Base-by-base conservation (phyloP, 2,888 invertebrate species). In the Noctua janthina region DNA sequence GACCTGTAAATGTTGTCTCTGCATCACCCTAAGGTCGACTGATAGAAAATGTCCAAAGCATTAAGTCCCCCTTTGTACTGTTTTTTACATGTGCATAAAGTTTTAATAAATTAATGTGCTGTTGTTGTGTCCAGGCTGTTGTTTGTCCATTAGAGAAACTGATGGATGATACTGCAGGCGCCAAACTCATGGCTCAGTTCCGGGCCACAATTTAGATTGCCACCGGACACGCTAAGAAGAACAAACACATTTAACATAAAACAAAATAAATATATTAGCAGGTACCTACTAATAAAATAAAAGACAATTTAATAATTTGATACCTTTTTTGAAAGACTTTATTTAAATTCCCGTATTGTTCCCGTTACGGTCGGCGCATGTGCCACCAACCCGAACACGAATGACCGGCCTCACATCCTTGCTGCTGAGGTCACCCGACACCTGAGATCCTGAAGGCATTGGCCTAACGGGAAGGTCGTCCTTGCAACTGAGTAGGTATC, bases 391-490 rank as follows among this genome's bases (percentile, higher is more conserved):
- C 89, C 75, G 90, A 93, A 91, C 92, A 78, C 43, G 75, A 82
- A 75, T 83, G 81, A 74, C 81, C 76, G 83, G 86, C 83, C 83
- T 84, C 85, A 81, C 90, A 90, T 91, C 92, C 92, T 92, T 92
- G 92, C 83, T 49, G 81, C 71, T 87, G 90, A 92, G 93, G 91
- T 91, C 91, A 87, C 82, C 68, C 83, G 94, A 92, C 90, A 94
- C 90, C 88, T 84, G 94, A 94, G 90, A 90, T 91, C 91, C 89
- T 85, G 91, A 87, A 92, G 92, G 92, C 92, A 93, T 92, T 93
- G 92, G 91, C 91, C 91, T 86, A 82, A 88, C 84, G 80, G 83
- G 88, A 91, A 92, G 91, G 91, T 84, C 90, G 83, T 67, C 79
- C 72, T 76, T 78, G 74, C 74, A 75, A 73, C 71, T 49, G 62